phyloP scores from a whole-genome alignment of 2,797 vertebrate species.

The Erethizon dorsatum region DNA sequence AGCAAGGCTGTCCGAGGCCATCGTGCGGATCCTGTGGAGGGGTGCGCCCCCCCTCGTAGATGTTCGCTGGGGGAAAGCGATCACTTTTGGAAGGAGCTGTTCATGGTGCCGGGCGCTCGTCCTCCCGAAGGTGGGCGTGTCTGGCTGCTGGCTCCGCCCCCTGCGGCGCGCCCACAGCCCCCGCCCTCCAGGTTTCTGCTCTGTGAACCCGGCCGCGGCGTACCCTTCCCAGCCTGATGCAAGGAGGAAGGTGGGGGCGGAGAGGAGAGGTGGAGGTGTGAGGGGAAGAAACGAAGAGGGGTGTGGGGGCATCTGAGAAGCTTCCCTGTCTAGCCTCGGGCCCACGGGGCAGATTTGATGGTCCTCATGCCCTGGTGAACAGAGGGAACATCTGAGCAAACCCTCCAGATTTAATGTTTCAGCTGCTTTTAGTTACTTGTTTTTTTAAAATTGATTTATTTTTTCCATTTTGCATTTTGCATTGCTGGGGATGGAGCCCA shows the following conservation, averaged over 20 bases:
- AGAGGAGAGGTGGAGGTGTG: too few species aligned
- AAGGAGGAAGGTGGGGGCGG: background rate
- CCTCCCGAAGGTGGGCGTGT: background rate
- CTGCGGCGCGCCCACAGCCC: background rate
- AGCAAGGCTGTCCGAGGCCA: background rate
- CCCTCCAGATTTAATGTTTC: background rate
- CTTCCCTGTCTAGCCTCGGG: background rate
- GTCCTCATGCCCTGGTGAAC: background rate
- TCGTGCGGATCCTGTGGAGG: accelerated
- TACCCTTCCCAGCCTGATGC: background rate
- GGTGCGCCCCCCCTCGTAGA: background rate
- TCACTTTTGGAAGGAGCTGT: background rate
- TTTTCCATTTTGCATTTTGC: background rate
- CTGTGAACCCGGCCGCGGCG: background rate
- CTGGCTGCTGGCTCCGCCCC: background rate
- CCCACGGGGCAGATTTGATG: background rate
- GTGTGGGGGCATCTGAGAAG: background rate
- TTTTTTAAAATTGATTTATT: background rate
- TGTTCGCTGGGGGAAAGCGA: background rate
- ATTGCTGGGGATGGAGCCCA: background rate
- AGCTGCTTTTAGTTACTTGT: background rate
- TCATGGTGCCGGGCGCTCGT: background rate
- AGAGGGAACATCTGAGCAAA: background rate
- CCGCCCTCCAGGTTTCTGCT: background rate
- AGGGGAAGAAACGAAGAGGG: too few species aligned